Percentiles rank a stretch among this genome's conserved stretches.
phyloP scores from a whole-genome alignment of 2,113 vertebrate genomes.

The Rutilus rutilus region DNA sequence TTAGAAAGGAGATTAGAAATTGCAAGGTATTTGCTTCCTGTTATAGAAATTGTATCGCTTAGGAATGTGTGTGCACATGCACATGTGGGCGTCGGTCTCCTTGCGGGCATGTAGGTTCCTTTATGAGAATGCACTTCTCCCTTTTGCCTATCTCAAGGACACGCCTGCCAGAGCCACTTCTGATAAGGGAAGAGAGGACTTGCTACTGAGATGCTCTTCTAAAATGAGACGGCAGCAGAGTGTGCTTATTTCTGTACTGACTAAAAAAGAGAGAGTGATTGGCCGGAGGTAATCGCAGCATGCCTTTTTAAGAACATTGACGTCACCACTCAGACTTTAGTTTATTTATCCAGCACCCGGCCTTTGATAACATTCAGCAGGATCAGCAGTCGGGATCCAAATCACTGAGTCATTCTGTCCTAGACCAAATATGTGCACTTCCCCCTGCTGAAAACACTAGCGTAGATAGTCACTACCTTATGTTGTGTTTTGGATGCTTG shows the following conservation, averaged over 20 bases:
- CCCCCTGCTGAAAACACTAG: background rate
- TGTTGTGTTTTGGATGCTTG: slow-evolving; percentile 16
- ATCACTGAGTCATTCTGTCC: slow-evolving; percentile 4
- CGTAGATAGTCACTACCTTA: slow-evolving; percentile 20
- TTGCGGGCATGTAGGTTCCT: slow-evolving; percentile 28
- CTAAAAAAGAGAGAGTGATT: background rate
- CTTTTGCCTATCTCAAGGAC: slow-evolving; percentile 43
- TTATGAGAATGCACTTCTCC: slow-evolving; percentile 26
- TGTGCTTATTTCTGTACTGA: background rate
- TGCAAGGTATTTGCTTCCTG: slow-evolving; percentile 46
- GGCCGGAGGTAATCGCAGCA: background rate
- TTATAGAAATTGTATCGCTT: slow-evolving; percentile 28
- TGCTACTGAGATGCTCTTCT: background rate
- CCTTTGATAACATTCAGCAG: slow-evolving; percentile 45
- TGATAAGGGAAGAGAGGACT: slow-evolving; percentile 12
- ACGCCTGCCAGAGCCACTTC: slow-evolving; percentile 13
- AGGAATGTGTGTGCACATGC: slow-evolving; percentile 25
- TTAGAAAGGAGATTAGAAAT: slow-evolving; percentile 28
- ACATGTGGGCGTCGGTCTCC: slow-evolving; percentile 37
- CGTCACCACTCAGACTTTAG: slow-evolving; percentile 40
- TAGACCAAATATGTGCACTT: background rate
- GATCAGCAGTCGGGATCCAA: slow-evolving; percentile 6
- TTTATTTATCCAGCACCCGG: slow-evolving; percentile 49
- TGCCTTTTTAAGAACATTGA: slow-evolving; percentile 37
- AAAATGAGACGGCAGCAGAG: slow-evolving; percentile 14